Evolutionary conservation across 2,113 vertebrate genomes (phyloP).

Genomic region (Sisor rabdophorus): DNA sequence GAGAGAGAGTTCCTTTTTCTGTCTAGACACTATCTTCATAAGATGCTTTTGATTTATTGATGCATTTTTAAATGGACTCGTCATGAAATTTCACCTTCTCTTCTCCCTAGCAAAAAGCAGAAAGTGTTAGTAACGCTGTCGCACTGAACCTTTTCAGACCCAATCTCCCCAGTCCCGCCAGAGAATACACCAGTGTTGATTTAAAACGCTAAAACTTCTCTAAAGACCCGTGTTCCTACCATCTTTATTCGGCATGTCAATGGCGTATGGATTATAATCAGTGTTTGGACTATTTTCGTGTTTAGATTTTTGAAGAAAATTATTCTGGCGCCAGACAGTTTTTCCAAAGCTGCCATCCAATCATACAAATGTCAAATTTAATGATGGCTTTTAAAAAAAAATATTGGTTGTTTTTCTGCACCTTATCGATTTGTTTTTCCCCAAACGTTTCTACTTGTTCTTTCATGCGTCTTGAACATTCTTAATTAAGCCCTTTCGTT

Average conservation of each 20-base stretch:
- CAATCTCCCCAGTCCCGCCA: slow-evolving; percentile 15
- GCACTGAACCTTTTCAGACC: neutral
- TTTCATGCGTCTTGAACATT: neutral
- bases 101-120: slow-evolving; percentile 21
- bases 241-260: too few relatives aligned
- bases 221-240: too few relatives aligned
- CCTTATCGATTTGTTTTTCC: neutral
- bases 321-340: slow-evolving; percentile 12
- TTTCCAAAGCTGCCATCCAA: slow-evolving; percentile 22
- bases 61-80: neutral
- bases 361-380: slow-evolving; percentile 29
- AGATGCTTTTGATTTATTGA: slow-evolving; percentile 8
- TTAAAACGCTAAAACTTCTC: too few relatives aligned
- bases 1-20: neutral
- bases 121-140: slow-evolving; percentile 11
- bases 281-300: too few relatives aligned
- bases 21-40: neutral
- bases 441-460: too few relatives aligned
- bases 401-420: slow-evolving; percentile 28
- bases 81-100: slow-evolving; percentile 37
- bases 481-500: neutral
- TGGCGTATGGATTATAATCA: too few relatives aligned
- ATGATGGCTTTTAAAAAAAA: slow-evolving; percentile 23
- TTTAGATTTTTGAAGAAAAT: neutral
- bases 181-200: slow-evolving; percentile 5